These are phyloP conservation scores for Cyclophora punctaria DNA, from an alignment of 2,888 invertebrate genomes.

Conservation along the genomic window DNA sequence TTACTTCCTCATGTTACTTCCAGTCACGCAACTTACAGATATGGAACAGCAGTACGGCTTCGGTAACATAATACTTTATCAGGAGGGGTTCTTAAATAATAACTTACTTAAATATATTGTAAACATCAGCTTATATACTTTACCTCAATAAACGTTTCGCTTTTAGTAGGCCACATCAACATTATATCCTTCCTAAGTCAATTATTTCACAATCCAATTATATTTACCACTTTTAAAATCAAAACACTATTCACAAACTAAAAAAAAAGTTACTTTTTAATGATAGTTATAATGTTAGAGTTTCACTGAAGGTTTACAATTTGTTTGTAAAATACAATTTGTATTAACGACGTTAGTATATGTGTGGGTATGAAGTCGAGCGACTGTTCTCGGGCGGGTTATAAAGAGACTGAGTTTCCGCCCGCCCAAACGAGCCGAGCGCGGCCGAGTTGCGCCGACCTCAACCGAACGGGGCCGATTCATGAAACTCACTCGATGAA, in stretches of 20 bases:
- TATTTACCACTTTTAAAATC: conserved; percentile 47
- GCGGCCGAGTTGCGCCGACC: conserved; percentile 34
- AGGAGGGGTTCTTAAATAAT: too few species aligned
- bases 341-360: conserved; percentile 49
- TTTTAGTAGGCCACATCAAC: conserved; percentile 44
- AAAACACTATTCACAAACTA: conserved; percentile 33
- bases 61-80: neutral
- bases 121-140: conserved; percentile 13
- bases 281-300: conserved; percentile 8
- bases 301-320: conserved; percentile 24
- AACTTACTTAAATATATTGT: too few species aligned
- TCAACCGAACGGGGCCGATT: conserved; percentile 40
- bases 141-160: conserved; percentile 53
- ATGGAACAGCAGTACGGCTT: conserved; percentile 5
- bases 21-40: too few species aligned
- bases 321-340: conserved; percentile 28
- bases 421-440: conserved; percentile 52
- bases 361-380: conserved; percentile 25
- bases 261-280: conserved; percentile 9
- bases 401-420: conserved; percentile 54
- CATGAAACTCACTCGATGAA: conserved; percentile 68
- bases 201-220: conserved; percentile 48
- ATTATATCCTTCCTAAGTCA: conserved; percentile 54
- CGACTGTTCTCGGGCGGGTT: conserved; percentile 27
- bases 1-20: too few species aligned